These are phyloP conservation scores for Mormyrus iriodes DNA, from an alignment of 2,113 vertebrate species.

Conservation along the genomic window DNA sequence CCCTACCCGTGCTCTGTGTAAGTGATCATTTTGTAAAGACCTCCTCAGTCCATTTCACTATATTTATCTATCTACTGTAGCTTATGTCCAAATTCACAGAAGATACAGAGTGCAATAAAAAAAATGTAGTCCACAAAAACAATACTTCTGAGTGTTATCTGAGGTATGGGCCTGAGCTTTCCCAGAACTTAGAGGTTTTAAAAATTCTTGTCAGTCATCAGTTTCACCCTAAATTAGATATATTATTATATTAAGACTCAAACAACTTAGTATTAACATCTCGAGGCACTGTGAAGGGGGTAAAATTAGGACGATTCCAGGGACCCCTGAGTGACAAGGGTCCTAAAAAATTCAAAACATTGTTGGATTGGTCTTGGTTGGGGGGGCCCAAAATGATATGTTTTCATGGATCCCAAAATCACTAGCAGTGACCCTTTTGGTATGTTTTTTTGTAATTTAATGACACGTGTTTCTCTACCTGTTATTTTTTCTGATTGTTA, in stretches of 20 bases:
- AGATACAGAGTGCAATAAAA: not conserved
- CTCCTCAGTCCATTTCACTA: not conserved
- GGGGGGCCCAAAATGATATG: not conserved
- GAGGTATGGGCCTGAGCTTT: not conserved
- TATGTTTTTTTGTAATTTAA: not conserved
- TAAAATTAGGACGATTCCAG: not conserved
- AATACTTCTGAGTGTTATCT: not conserved
- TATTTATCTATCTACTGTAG: not conserved
- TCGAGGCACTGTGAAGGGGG: not conserved
- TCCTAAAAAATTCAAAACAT: not conserved
- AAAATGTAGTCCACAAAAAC: not conserved
- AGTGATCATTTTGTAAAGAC: conserved; percentile 21
- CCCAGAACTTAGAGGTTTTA: not conserved
- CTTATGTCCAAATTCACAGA: not conserved
- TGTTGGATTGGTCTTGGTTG: not conserved
- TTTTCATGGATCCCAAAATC: not conserved
- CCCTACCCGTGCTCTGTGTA: conserved; percentile 33
- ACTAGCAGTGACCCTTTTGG: not conserved
- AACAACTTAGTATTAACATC: not conserved
- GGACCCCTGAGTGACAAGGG: not conserved
- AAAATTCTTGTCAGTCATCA: not conserved
- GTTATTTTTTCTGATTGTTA: not conserved
- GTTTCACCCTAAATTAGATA: not conserved
- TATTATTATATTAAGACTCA: not conserved
- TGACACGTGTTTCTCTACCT: not conserved